Evolutionary conservation across 2,797 vertebrate species (phyloP).

Genomic region (Pogoniulus pusillus): DNA sequence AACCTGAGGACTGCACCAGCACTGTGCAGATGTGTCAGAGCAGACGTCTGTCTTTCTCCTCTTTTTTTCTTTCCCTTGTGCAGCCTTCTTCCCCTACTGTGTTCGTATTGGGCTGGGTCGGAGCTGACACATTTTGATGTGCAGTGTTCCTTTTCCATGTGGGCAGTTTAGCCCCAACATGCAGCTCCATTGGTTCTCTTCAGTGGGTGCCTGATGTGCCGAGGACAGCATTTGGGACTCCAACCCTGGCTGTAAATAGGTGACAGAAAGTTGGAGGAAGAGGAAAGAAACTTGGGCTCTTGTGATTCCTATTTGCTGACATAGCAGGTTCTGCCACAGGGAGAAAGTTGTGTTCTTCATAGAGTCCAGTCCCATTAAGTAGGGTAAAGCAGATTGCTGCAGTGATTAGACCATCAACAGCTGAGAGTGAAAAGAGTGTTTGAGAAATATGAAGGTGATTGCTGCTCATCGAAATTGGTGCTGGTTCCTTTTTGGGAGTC

Average conservation of each 20-base stretch:
- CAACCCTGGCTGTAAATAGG: conserved; percentile 5
- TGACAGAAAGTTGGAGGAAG: neutral
- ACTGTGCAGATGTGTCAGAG: neutral
- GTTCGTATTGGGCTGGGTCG: neutral
- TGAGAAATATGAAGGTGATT: conserved; percentile 20
- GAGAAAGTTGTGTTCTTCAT: neutral
- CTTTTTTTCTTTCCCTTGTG: neutral
- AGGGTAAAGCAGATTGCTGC: conserved; percentile 30
- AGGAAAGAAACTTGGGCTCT: conserved; percentile 1
- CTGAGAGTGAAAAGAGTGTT: neutral
- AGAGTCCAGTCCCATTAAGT: neutral
- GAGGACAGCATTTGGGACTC: neutral
- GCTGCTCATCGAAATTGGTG: conserved; percentile 10
- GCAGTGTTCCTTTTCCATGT: neutral
- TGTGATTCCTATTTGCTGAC: neutral
- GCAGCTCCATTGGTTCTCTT: neutral
- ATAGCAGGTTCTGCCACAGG: neutral
- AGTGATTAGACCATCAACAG: conserved; percentile 31
- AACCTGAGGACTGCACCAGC: neutral
- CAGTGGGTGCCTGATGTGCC: neutral
- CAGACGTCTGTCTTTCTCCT: neutral
- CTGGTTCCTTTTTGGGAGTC: neutral
- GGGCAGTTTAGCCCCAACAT: neutral
- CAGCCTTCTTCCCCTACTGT: neutral
- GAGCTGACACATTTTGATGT: neutral